phyloP scores from a whole-genome alignment of 2,888 invertebrate species.

The Hemicrepidius hirtus region DNA sequence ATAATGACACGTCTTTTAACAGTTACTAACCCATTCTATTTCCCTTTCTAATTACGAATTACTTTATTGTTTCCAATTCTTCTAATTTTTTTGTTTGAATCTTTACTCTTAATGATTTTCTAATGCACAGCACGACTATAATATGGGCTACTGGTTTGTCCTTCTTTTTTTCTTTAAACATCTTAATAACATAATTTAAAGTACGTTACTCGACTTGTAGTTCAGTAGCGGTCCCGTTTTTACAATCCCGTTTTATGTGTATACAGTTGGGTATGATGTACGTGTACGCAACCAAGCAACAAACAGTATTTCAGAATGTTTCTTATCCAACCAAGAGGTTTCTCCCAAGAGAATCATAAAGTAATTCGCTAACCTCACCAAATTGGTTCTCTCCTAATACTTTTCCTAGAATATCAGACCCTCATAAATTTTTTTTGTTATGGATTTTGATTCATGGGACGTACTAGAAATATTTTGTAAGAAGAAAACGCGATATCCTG shows the following conservation, averaged over 20 bases:
- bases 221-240: conserved; percentile 20
- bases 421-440: conserved; percentile 21
- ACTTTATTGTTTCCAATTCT: too few relatives aligned
- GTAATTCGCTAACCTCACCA: conserved; percentile 23
- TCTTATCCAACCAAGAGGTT: conserved; percentile 12
- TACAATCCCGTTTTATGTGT: conserved; percentile 11
- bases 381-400: conserved; percentile 16
- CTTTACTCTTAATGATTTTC: neutral
- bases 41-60: too few relatives aligned
- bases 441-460: neutral
- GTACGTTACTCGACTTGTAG: conserved; percentile 1
- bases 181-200: neutral
- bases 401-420: conserved; percentile 17
- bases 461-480: neutral
- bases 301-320: conserved; percentile 1
- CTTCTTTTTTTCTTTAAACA: neutral
- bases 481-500: too few relatives aligned
- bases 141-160: neutral
- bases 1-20: too few relatives aligned
- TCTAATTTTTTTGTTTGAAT: neutral
- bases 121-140: neutral
- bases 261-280: conserved; percentile 12
- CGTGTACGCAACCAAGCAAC: conserved; percentile 1
- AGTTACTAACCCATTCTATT: too few relatives aligned
- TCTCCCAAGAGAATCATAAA: conserved; percentile 24